Conservation (phyloP, 35 echinoderm and acorn worm genomes). For the Strongylocentrotus purpuratus region DNA sequence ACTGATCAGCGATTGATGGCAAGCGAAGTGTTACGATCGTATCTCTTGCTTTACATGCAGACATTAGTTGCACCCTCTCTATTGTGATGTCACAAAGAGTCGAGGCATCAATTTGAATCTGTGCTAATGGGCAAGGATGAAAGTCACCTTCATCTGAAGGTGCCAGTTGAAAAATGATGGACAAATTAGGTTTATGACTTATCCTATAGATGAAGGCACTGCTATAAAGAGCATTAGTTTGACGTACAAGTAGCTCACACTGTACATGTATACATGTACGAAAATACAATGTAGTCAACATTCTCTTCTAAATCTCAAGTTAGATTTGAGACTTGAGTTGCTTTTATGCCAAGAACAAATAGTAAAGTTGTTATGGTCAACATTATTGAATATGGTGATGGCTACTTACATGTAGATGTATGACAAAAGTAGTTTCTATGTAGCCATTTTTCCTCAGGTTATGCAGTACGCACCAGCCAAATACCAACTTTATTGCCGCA, state of each 20-base stretch:
- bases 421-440: too few species aligned
- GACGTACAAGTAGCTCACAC: neutral
- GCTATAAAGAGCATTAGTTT: neutral
- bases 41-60: neutral
- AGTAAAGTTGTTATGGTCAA: too few species aligned
- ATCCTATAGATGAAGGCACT: neutral
- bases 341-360: too few species aligned
- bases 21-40: neutral
- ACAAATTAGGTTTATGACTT: too few species aligned
- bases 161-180: neutral
- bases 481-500: too few species aligned
- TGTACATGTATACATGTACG: neutral
- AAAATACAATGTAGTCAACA: neutral
- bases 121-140: neutral
- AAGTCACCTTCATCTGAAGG: neutral
- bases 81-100: neutral
- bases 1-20: conserved; percentile 80
- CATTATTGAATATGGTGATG: too few species aligned
- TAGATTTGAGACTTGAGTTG: too few species aligned
- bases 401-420: too few species aligned
- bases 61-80: neutral
- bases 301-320: too few species aligned
- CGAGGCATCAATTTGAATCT: too few species aligned
- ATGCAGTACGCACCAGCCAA: too few species aligned
- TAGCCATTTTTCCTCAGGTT: too few species aligned